Base-by-base conservation (phyloP, 1,140 invertebrate species). In the Rhizoglyphus robini region DNA sequence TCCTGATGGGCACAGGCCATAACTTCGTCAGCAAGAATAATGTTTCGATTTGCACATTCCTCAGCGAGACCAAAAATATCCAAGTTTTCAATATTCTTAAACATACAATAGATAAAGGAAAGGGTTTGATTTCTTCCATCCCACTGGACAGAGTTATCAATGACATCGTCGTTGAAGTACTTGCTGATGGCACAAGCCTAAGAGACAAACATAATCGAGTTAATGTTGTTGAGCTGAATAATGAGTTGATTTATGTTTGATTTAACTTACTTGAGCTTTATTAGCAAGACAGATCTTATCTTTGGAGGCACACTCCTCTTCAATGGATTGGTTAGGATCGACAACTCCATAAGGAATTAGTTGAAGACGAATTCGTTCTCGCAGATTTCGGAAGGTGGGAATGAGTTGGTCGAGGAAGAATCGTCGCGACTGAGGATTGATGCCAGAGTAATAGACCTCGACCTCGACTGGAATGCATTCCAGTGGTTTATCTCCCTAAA, bases 61-160 rank as follows among this genome's bases (percentile, higher is more conserved):
- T 66, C 30, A 4, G n/a, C 29, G 13, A 66, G 20, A 13, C 15
- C 8, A 2, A 66, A 18, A 36, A 2, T 27, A 18, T 51, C n/a
- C 3, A 3, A 8, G 65, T 66, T 66, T 2, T 5, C 32, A 15
- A 62, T 48, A 66, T 66, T 66, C 34, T 66, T 66, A 38, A 36
- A 66, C 65, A 66, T 67, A 64, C 65, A 66, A 32, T 23, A 1
- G 65, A 66, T 66, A 46, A 63, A 65, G 8, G 29, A 15, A 13
- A 66, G 31, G 18, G 65, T 66, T 65, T 66, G 65, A 66, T 66
- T 66, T 48, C 36, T 66, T 20, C 65, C 63, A 65, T 66, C 65
- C 60, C 30, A 66, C 38, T 67, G 23, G 2, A 18, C 13, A 23
- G 31, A n/a, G 4, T 66, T 41, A 29, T 23, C 20, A 23, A 31